phyloP scores from a whole-genome alignment of 2,797 vertebrate genomes.

The Betta splendens region DNA sequence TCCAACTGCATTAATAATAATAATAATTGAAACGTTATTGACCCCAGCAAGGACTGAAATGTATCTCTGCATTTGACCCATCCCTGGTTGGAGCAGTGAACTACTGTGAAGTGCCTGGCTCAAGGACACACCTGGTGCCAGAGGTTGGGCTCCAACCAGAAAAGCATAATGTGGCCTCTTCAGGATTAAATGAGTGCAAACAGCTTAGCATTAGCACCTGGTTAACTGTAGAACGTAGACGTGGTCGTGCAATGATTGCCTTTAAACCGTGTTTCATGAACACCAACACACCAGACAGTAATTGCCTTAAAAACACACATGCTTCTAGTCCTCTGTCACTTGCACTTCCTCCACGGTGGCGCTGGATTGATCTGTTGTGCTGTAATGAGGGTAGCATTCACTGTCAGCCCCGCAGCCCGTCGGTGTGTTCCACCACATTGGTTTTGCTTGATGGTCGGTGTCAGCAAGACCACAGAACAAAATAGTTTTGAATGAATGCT shows the following conservation, averaged over 20 bases:
- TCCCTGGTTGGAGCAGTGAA: no score
- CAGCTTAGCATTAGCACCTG: neutral
- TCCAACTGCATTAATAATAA: no score
- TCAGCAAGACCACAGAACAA: conserved; percentile 68
- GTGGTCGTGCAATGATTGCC: no score
- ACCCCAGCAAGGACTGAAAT: no score
- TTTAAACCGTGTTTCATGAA: conserved; percentile 1
- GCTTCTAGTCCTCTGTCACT: conserved; percentile 36
- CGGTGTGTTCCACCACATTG: conserved; percentile 71
- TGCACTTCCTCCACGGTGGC: conserved; percentile 16
- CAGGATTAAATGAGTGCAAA: neutral
- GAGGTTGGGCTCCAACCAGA: no score
- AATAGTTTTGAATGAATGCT: conserved; percentile 76
- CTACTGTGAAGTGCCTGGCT: no score
- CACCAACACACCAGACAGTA: conserved; percentile 16
- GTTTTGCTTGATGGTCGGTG: conserved; percentile 75
- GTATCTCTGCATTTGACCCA: no score
- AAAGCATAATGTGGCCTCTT: no score
- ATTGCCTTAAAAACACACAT: conserved; percentile 36
- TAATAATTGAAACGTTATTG: no score
- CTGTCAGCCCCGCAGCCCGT: conserved; percentile 65
- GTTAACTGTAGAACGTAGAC: neutral
- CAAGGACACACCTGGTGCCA: no score
- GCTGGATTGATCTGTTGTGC: conserved; percentile 61
- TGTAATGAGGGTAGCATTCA: conserved; percentile 55